phyloP scores from a whole-genome alignment of 2,888 invertebrate species.

The Pomacea canaliculata region DNA sequence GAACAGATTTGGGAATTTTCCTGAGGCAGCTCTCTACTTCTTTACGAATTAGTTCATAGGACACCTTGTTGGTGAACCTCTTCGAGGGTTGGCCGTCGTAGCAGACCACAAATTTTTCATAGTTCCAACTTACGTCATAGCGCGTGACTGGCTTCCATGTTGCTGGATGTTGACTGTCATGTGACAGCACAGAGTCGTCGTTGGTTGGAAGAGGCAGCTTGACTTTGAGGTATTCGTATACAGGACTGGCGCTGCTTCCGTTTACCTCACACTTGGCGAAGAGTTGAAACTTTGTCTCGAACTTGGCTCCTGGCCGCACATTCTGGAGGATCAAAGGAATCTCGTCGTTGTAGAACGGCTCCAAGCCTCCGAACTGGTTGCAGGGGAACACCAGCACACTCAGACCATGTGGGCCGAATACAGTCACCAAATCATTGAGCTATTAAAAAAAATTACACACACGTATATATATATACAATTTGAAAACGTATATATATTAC shows the following conservation, averaged over 20 bases:
- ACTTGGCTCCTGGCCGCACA: slow-evolving; percentile 39
- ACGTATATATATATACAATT: too few relatives aligned
- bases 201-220: slow-evolving; percentile 35
- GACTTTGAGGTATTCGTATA: slow-evolving; percentile 39
- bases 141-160: slow-evolving; percentile 39
- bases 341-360: slow-evolving; percentile 37
- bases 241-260: slow-evolving; percentile 30
- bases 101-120: slow-evolving; percentile 41
- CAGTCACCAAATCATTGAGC: slow-evolving; percentile 12
- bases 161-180: slow-evolving; percentile 22
- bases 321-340: slow-evolving; percentile 34
- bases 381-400: slow-evolving; percentile 40
- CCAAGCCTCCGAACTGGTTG: slow-evolving; percentile 38
- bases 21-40: slow-evolving; percentile 35
- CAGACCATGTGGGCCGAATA: slow-evolving; percentile 9
- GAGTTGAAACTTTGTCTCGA: slow-evolving; percentile 38
- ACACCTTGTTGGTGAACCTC: slow-evolving; percentile 32
- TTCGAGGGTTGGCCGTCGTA: slow-evolving; percentile 39
- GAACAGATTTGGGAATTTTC: slow-evolving; percentile 34
- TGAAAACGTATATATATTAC: too few relatives aligned
- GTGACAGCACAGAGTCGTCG: slow-evolving; percentile 34
- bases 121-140: slow-evolving; percentile 40
- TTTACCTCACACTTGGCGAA: slow-evolving; percentile 39
- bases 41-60: slow-evolving; percentile 29
- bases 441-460: background rate